Percentiles rank a stretch among this genome's conserved stretches.
These are phyloP conservation scores for Leistus spinibarbis DNA, from an alignment of 2,888 invertebrate species.

Conservation along the genomic window DNA sequence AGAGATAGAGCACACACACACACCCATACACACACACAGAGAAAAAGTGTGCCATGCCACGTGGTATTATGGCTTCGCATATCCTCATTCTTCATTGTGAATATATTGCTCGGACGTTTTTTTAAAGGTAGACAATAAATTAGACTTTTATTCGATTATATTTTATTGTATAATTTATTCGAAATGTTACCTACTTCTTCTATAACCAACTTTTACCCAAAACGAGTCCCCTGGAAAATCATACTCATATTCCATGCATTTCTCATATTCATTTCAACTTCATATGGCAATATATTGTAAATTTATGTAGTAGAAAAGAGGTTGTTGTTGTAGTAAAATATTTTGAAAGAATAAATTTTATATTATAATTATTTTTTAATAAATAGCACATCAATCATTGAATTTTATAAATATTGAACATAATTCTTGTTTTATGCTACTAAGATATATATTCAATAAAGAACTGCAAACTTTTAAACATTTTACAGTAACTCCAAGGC, in stretches of 20 bases:
- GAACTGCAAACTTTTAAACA: too few relatives aligned
- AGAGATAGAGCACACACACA: not conserved
- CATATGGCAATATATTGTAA: not conserved
- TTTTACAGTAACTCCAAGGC: too few relatives aligned
- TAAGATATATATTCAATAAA: too few relatives aligned
- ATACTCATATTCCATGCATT: not conserved
- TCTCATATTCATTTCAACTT: not conserved
- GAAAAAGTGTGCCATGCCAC: not conserved
- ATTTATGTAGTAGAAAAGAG: too few relatives aligned
- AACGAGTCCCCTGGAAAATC: not conserved
- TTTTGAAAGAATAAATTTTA: too few relatives aligned
- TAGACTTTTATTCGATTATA: constrained; percentile 36
- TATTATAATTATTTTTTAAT: too few relatives aligned
- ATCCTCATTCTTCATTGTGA: not conserved
- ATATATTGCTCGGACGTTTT: constrained; percentile 14
- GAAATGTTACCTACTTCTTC: not conserved
- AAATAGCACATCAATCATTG: too few relatives aligned
- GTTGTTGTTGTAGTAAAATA: too few relatives aligned
- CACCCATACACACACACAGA: not conserved
- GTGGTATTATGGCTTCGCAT: not conserved
- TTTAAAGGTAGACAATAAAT: constrained; percentile 24
- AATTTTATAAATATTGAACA: too few relatives aligned
- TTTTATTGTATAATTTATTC: constrained; percentile 33
- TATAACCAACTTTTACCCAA: not conserved
- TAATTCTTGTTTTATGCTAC: too few relatives aligned